These are phyloP conservation scores for Drosophila tani DNA, from an alignment of 1,140 invertebrate genomes.

Conservation along the genomic window DNA sequence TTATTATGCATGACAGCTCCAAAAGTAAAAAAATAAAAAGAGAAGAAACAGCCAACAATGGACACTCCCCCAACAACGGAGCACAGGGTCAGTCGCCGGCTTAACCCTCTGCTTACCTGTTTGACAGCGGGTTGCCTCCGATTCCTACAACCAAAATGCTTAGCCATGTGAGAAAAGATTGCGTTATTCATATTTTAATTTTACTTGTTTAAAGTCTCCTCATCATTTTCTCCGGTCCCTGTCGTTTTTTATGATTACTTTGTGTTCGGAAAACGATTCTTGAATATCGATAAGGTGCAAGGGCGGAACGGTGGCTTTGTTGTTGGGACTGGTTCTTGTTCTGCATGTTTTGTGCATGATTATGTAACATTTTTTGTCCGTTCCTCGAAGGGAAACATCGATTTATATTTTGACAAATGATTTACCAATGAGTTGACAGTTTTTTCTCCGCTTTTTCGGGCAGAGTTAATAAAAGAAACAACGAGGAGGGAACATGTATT, in stretches of 20 bases:
- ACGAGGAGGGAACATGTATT: conserved; percentile 62
- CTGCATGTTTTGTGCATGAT: conserved; percentile 67
- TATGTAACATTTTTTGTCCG: conserved; percentile 67
- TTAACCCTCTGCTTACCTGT: conserved; percentile 62
- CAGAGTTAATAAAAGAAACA: conserved; percentile 60
- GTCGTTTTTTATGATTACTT: conserved; percentile 43
- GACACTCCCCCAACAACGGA: conserved; percentile 66
- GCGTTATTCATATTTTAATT: conserved; percentile 83
- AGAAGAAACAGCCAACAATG: conserved; percentile 53
- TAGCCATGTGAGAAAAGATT: conserved; percentile 82
- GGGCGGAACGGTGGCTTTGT: conserved; percentile 68
- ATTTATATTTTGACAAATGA: conserved; percentile 84
- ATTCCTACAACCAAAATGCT: conserved; percentile 52
- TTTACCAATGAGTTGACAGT: conserved; percentile 78
- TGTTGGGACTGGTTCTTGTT: conserved; percentile 46
- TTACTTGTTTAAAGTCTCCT: conserved; percentile 65
- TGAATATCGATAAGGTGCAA: conserved; percentile 78
- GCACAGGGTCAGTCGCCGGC: conserved; percentile 31
- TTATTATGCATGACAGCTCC: conserved; percentile 82
- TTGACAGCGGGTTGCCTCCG: conserved; percentile 74
- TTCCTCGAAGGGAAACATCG: conserved; percentile 52
- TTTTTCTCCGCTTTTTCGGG: conserved; percentile 28
- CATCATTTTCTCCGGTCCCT: conserved; percentile 24
- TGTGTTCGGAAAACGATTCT: conserved; percentile 71
- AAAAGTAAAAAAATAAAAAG: conserved; percentile 55